These are phyloP conservation scores for Melanotaenia duboulayi DNA, from an alignment of 2,113 vertebrate species.

Conservation along the genomic window DNA sequence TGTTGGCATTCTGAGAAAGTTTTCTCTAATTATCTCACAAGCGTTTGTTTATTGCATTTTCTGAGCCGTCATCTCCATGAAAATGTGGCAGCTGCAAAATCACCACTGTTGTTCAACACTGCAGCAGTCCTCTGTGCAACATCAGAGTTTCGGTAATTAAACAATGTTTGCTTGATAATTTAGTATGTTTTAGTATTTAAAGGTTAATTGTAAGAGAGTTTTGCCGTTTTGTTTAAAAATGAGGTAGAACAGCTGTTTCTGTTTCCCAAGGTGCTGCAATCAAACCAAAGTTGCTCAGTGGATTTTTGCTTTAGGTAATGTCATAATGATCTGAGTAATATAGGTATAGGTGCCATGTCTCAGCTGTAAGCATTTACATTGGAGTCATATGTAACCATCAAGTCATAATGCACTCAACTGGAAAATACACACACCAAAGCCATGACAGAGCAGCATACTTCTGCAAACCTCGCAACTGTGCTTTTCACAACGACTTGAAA, in stretches of 20 bases:
- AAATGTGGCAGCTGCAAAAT: neutral
- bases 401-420: no score
- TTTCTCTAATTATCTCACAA: conserved; percentile 19
- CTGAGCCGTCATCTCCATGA: conserved; percentile 1
- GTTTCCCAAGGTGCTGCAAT: neutral
- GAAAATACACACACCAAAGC: no score
- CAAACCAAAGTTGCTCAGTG: no score
- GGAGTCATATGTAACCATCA: no score
- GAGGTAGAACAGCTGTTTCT: neutral
- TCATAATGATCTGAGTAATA: no score
- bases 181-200: neutral
- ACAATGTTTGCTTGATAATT: neutral
- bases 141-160: neutral
- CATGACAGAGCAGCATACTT: no score
- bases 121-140: conserved; percentile 7
- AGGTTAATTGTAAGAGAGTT: neutral
- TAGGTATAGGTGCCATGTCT: no score
- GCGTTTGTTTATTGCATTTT: conserved; percentile 15
- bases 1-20: neutral
- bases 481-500: no score
- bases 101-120: neutral
- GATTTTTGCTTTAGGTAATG: no score
- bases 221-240: neutral
- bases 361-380: no score
- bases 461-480: no score